A percentile compares a stretch with the other conserved stretches of the same genome.
phyloP scores from a whole-genome alignment of 2,113 vertebrate species.

The Tautogolabrus adspersus region DNA sequence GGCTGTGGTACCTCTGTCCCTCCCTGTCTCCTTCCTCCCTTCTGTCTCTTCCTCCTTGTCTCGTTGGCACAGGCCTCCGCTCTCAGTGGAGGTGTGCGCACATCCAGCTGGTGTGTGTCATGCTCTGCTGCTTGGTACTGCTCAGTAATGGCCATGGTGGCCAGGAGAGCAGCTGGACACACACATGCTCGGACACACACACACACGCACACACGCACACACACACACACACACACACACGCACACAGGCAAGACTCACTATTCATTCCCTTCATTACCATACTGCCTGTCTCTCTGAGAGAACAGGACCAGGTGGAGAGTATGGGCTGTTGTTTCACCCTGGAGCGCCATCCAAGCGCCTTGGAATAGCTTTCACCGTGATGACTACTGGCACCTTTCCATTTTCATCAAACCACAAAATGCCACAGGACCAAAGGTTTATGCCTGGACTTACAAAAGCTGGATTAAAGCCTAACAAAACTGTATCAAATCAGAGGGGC shows the following conservation, averaged over 20 bases:
- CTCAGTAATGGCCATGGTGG: conserved; percentile 74
- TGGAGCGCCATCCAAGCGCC: conserved; percentile 58
- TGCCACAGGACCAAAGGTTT: conserved; percentile 65
- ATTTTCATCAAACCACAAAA: conserved; percentile 73
- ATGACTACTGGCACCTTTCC: conserved; percentile 73
- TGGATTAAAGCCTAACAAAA: conserved; percentile 63
- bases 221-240: conserved; percentile 16
- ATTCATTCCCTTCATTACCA: conserved; percentile 74
- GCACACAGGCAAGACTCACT: conserved; percentile 48
- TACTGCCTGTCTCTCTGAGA: conserved; percentile 66
- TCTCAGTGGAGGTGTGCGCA: conserved; percentile 70
- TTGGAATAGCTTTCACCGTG: conserved; percentile 69
- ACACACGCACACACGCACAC: conserved; percentile 7
- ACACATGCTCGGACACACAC: conserved; percentile 25
- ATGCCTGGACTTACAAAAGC: conserved; percentile 59
- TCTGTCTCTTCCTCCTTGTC: conserved; percentile 40
- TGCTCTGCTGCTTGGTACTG: conserved; percentile 71
- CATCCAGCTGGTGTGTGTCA: conserved; percentile 81
- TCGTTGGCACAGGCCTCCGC: conserved; percentile 66
- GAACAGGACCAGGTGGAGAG: conserved; percentile 51
- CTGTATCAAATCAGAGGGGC: conserved; percentile 31
- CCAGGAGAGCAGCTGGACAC: conserved; percentile 77
- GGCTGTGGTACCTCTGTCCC: conserved; percentile 32
- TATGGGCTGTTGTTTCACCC: conserved; percentile 68
- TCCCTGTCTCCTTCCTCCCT: conserved; percentile 19